Evolutionary conservation across 2,113 vertebrate species (phyloP).

Genomic region (Aphyosemion australe): DNA sequence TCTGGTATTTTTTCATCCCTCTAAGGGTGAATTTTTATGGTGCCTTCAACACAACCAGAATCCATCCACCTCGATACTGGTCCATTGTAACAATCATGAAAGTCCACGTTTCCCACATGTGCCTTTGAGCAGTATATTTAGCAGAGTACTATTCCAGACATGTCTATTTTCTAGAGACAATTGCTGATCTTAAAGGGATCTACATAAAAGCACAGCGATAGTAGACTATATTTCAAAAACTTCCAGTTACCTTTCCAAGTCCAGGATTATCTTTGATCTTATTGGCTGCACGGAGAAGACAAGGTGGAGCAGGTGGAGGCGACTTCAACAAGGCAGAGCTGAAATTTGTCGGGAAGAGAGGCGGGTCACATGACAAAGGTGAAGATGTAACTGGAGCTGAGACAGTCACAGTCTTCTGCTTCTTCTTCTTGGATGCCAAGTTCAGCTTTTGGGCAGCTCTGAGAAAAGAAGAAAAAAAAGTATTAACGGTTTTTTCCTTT

Average conservation of each 20-base stretch:
- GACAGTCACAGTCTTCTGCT: slow-evolving; percentile 74
- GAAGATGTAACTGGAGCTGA: slow-evolving; percentile 77
- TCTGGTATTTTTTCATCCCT: not conserved
- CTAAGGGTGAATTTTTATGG: not conserved
- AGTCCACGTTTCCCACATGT: too few relatives aligned
- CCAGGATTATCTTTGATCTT: slow-evolving; percentile 98
- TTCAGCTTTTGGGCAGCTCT: slow-evolving; percentile 98
- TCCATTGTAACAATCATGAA: too few relatives aligned
- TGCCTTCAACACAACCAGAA: not conserved
- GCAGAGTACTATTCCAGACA: too few relatives aligned
- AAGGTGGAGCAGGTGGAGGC: slow-evolving; percentile 94
- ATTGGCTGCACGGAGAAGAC: slow-evolving; percentile 91
- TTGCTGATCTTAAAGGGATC: too few relatives aligned
- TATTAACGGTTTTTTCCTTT: too few relatives aligned
- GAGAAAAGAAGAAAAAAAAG: slow-evolving; percentile 21
- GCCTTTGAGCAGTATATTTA: too few relatives aligned
- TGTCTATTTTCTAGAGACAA: too few relatives aligned
- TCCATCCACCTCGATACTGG: not conserved
- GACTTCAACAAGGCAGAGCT: slow-evolving; percentile 87
- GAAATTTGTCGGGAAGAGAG: slow-evolving; percentile 93
- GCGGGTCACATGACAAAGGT: slow-evolving; percentile 81
- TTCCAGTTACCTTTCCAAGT: slow-evolving; percentile 89
- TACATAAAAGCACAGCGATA: too few relatives aligned
- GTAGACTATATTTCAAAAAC: too few relatives aligned
- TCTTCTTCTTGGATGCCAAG: slow-evolving; percentile 97